Evolutionary conservation across 2,888 invertebrate genomes (phyloP), one percentile per base, ranked within the genome.

Genomic region (Willowsia nigromaculata): DNA sequence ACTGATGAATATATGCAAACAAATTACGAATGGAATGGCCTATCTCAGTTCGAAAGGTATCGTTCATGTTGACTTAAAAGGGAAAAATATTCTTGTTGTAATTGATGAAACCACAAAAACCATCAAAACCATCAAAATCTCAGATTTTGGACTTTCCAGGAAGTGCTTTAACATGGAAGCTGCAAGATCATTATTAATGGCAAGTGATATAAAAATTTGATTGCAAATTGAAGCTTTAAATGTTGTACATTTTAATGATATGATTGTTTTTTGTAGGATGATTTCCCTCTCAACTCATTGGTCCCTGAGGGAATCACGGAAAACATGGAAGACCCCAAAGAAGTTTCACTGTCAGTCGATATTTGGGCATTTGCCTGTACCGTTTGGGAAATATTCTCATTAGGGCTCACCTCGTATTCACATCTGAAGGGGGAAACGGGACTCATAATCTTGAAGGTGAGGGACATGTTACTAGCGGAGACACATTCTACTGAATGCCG

Each of bases 291-390:
- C 2, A 74, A 85, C 30, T 76, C 59, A 0, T 37, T 76, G n/a
- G 85, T 59, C 7, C 85, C 85, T 0, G 85, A 85, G 13, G 74
- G 74, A 5, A 18, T 27, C n/a, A 33, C 22, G 3, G 43, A 76
- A 13, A 59, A 33, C n/a, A 1, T 30, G 18, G 4, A 37, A 37
- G 50, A 43, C 0, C 43, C 43, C 1, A 40, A 15, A 47, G 1
- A n/a, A 43, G 9, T 43, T 0, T 59, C 62, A 0, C 4, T 76
- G 15, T 43, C 1, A n/a, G 30, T 18, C 9, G 84, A 85, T 9
- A n/a, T 56, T 59, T 74, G 74, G 74, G 84, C 84, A 5, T 85
- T 22, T 33, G 84, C 74, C 3, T 85, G 74, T 30, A 59, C 59
- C 0, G 0, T 40, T 0, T 85, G 50, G 37, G 84, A 85, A 43